Base-by-base conservation (phyloP, 2,888 invertebrate species). In the Adelphocoris suturalis region DNA sequence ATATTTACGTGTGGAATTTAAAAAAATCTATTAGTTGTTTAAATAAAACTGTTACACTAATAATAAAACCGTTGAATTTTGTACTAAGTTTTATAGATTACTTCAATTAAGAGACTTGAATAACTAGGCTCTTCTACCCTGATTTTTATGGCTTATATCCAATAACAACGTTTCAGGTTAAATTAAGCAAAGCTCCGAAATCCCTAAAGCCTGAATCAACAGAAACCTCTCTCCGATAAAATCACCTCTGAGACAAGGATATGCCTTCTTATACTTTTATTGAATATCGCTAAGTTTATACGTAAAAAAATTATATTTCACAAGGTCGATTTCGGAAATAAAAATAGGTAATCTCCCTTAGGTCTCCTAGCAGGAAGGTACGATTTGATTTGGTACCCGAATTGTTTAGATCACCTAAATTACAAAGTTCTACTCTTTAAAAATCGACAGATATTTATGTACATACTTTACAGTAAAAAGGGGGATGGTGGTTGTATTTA, bases 381-480 rank as follows among this genome's bases (percentile, higher is more conserved):
- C 19, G 27, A 23, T 23, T 23, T 68, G 27, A 68, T 68, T 68
- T 68, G 52, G 5, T 57, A 68, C 68, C 68, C 23, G 9, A 68
- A 68, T 68, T 13, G 23, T 23, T 12, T 0, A 68, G 68, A 23
- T 68, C 12, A 68, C 68, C 61, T 16, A 61, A 61, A 61, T 61
- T 61, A 19, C 13, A 61, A 61, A 68, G 23, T 68, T 68, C 68
- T 23, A 19, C 27, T 0, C 23, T 68, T 23, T 0, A 37, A 19
- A 68, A 68, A 1, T 68, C 11, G 23, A 68, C 27, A 68, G 27
- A n/a, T 57, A 19, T 61, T 68, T 68, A 68, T 68, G 27, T 68
- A 68, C 68, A 68, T 23, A 11, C 2, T 68, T 68, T 68, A 68
- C 68, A 68, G 23, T 68, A 68, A n/a, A 68, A 61, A 61, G 61